phyloP scores from a whole-genome alignment of 2,797 vertebrate genomes.

The Helarctos malayanus region DNA sequence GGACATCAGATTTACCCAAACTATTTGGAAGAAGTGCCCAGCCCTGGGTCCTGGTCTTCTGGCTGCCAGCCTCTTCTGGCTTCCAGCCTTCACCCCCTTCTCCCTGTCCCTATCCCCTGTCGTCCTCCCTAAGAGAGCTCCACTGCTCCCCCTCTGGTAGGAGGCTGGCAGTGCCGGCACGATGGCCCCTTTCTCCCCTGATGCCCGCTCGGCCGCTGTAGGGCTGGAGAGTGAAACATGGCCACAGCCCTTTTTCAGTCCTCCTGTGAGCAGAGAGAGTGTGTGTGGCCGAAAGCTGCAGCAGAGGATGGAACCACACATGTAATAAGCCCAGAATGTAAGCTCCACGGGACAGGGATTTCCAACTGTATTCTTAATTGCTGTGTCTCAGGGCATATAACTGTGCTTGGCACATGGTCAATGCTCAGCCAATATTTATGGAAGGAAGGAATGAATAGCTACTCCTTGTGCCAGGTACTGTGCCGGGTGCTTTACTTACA shows the following conservation, averaged over 20 bases:
- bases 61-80: not conserved
- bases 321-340: not conserved
- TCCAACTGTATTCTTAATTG: not conserved
- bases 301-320: not conserved
- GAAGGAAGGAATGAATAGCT: not conserved
- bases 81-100: not conserved
- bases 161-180: not conserved
- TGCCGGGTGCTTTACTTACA: not conserved
- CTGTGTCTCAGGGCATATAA: not conserved
- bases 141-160: not conserved
- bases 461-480: not conserved
- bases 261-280: not conserved
- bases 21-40: not conserved
- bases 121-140: not conserved
- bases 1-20: not conserved
- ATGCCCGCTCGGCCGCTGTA: not conserved
- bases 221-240: not conserved
- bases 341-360: not conserved
- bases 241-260: not conserved
- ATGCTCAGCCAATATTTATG: not conserved
- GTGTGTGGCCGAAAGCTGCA: not conserved
- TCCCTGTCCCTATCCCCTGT: not conserved
- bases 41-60: not conserved
- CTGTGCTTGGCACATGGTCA: not conserved
- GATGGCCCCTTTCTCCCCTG: accelerated